phyloP scores from a whole-genome alignment of 2,888 invertebrate species.

The Steromphala cineraria region DNA sequence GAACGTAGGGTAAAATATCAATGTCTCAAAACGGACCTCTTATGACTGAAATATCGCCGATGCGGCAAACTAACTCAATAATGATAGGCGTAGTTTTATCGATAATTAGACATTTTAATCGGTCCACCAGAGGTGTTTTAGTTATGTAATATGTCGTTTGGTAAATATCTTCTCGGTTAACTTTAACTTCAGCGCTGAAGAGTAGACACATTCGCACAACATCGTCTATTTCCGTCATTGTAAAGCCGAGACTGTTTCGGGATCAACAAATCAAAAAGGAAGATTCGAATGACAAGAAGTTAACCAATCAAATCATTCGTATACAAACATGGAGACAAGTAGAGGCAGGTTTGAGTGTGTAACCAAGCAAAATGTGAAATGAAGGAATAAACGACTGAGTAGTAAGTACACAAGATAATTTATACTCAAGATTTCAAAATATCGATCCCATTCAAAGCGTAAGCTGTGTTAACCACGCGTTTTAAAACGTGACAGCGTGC shows the following conservation, averaged over 20 bases:
- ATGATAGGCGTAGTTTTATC: no score
- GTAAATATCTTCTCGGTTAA: background rate
- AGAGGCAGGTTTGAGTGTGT: constrained; percentile 36
- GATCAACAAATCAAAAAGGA: background rate
- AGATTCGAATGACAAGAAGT: background rate
- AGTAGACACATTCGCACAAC: background rate
- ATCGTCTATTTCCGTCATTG: background rate
- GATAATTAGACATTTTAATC: no score
- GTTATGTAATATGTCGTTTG: background rate
- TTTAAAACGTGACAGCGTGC: background rate
- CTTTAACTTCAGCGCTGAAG: background rate
- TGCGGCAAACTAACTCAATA: no score
- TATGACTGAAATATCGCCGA: no score
- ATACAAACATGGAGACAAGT: constrained; percentile 28
- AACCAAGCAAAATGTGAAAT: constrained; percentile 5
- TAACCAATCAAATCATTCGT: constrained; percentile 23
- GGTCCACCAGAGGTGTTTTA: background rate
- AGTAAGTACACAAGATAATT: constrained; percentile 6
- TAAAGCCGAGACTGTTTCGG: background rate
- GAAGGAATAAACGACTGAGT: constrained; percentile 7
- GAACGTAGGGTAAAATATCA: no score
- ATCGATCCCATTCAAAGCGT: background rate
- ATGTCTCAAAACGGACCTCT: no score
- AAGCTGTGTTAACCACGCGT: background rate
- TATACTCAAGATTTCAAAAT: background rate